Conservation (phyloP, 2,113 vertebrate species). For the Regulus satrapa region DNA sequence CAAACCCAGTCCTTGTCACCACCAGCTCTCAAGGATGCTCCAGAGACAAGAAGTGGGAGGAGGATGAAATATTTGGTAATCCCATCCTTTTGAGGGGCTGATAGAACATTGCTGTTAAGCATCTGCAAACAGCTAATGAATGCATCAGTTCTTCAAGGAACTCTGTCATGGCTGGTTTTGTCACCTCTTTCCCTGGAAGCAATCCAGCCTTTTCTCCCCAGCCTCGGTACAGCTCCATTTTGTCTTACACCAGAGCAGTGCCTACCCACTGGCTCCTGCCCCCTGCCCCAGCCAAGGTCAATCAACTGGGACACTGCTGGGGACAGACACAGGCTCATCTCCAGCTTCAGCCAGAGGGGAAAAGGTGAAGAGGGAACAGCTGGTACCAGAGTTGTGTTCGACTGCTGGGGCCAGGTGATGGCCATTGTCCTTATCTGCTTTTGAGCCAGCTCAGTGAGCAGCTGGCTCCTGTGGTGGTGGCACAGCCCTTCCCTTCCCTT, state of each 20-base stretch:
- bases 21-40: background rate
- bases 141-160: background rate
- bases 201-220: background rate
- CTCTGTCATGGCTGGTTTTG: background rate
- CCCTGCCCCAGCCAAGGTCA: background rate
- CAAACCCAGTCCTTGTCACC: background rate
- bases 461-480: background rate
- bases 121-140: background rate
- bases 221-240: background rate
- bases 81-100: background rate
- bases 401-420: background rate
- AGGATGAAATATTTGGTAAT: background rate
- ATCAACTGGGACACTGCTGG: fast-evolving
- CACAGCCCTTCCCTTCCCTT: background rate
- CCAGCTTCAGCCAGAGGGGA: background rate
- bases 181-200: background rate
- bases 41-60: background rate
- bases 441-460: background rate
- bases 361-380: background rate
- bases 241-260: background rate
- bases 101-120: background rate
- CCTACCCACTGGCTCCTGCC: background rate
- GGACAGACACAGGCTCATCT: background rate
- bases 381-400: fast-evolving
- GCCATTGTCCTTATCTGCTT: background rate